Base-by-base conservation (phyloP, 64 coral and sea anemone species). In the Astreopora myriophthalma region DNA sequence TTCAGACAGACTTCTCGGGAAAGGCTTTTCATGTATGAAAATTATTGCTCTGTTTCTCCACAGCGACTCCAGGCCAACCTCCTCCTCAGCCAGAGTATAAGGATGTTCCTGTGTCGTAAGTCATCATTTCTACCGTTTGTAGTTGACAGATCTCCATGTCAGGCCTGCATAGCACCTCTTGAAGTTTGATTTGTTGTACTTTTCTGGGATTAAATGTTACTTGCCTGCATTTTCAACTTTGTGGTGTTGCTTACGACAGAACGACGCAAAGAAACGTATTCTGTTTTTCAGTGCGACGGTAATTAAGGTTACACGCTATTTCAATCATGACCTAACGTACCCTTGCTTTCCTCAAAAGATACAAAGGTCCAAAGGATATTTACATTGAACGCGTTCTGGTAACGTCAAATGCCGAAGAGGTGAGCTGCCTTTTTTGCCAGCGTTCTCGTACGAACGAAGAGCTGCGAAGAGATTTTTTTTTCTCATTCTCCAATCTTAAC, bases 321-420 rank as follows among this genome's bases (percentile, higher is more conserved):
- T n/a, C n/a, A n/a, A n/a, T n/a, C n/a, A n/a, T n/a, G n/a, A n/a
- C n/a, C n/a, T n/a, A n/a, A n/a, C n/a, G 55, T 58, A 20, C 13
- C 6, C 10, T 46, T 55, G 28, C 3, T 19, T 13, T 60, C 3
- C 17, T 86, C 2, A 26, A 33, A 8, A 99, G 97, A 70, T 99
- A 99, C 76, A 99, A 99, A 88, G 97, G 97, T 2, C 86, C 97
- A 62, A 80, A 91, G 64, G 87, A 86, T 34, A 92, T 95, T 58
- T 96, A 95, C 84, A 90, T 93, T 12, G 97, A 99, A 25, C 92
- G 88, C 88, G 97, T 99, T 65, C 87, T 99, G 27, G 86, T 99
- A 1, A 99, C 97, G 3, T 87, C 97, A 20, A 99, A 99, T 55
- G 90, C 90, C 34, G 97, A 99, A 46, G 97, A 95, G 94, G 97